Percentiles rank a stretch among this genome's conserved stretches.
phyloP scores from a whole-genome alignment of 35 echinoderm and acorn worm species.

The Ophioderma brevispina region DNA sequence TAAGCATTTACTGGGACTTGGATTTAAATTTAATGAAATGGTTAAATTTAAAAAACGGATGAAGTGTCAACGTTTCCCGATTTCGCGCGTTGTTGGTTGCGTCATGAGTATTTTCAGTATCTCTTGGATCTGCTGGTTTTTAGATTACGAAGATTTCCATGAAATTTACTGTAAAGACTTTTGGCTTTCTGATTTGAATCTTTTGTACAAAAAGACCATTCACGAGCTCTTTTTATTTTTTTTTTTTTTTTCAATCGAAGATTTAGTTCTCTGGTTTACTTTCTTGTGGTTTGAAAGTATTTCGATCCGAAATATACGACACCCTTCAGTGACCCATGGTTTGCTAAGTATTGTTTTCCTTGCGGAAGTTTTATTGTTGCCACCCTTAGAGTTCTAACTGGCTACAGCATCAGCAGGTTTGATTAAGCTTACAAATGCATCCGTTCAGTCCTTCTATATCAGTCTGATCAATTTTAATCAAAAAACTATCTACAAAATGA shows the following conservation, averaged over 20 bases:
- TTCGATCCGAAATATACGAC: background rate
- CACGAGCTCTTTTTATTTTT: too few relatives aligned
- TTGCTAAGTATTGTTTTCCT: background rate
- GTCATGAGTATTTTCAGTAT: conserved; percentile 11
- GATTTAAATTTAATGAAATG: conserved; percentile 22
- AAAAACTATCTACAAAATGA: background rate
- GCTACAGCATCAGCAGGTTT: background rate
- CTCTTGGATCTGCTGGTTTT: conserved; percentile 13
- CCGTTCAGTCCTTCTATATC: conserved; percentile 6
- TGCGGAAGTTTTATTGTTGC: too few relatives aligned
- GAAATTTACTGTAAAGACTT: background rate
- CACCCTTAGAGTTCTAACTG: too few relatives aligned
- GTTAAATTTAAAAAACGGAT: background rate
- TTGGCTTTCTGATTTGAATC: background rate
- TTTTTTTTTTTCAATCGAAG: background rate
- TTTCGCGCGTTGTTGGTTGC: background rate
- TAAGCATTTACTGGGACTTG: background rate
- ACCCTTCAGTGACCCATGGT: background rate
- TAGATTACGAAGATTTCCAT: background rate
- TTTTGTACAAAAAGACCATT: background rate
- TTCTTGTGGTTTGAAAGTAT: conserved; percentile 6
- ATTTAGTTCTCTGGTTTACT: background rate
- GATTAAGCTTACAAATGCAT: background rate
- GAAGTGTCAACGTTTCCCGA: background rate
- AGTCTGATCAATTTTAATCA: background rate